These are phyloP conservation scores for Papilio polyxenes DNA, from an alignment of 1,140 invertebrate genomes.

Conservation along the genomic window DNA sequence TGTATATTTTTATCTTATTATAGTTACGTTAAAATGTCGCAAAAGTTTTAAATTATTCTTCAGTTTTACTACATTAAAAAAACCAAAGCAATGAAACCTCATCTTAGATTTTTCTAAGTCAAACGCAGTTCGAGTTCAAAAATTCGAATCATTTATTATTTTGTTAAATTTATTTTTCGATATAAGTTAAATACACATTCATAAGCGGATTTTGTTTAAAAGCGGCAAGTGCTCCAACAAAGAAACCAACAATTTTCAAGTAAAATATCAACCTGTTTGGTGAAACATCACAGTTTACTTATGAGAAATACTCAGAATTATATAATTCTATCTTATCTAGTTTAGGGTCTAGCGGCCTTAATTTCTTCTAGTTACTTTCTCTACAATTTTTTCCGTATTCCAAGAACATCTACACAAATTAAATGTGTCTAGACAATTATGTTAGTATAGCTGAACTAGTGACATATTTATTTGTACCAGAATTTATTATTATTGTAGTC, in stretches of 20 bases:
- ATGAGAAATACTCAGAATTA: background rate
- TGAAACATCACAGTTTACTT: background rate
- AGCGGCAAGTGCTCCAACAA: too few species aligned
- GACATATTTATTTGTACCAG: conserved; percentile 10
- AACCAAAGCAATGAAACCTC: too few species aligned
- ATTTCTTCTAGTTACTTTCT: background rate
- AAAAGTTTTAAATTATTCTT: too few species aligned
- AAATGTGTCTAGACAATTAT: conserved; percentile 14
- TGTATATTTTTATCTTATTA: background rate
- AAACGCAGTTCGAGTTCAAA: too few species aligned
- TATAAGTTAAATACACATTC: too few species aligned
- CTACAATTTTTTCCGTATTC: background rate
- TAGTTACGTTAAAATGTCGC: background rate
- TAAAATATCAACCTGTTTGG: too few species aligned
- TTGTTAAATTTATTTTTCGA: too few species aligned
- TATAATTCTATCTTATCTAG: background rate
- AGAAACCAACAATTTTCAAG: too few species aligned
- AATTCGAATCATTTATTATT: too few species aligned
- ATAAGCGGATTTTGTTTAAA: too few species aligned
- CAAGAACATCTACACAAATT: background rate
- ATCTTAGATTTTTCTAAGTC: too few species aligned
- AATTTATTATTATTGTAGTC: conserved; percentile 24
- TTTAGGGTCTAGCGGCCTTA: background rate
- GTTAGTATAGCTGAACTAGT: conserved; percentile 9
- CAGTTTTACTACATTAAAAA: too few species aligned